Evolutionary conservation across 1,140 invertebrate species (phyloP).

Genomic region (Lanistes nyassanus): DNA sequence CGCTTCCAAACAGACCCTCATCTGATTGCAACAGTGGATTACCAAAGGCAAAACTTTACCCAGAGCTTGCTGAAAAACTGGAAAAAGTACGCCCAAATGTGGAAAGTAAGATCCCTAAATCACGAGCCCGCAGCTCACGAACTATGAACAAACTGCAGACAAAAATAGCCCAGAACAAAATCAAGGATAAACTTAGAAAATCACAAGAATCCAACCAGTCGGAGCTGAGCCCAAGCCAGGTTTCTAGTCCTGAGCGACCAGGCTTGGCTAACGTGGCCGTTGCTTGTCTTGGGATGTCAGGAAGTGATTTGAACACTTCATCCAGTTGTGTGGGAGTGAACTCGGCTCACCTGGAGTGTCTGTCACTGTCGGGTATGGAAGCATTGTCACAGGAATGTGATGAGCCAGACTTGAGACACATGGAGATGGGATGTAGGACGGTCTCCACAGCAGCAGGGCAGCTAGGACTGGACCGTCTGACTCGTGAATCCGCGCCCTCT

Average conservation of each 20-base stretch:
- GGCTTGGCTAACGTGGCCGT: background rate
- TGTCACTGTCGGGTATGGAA: slow-evolving; percentile 13
- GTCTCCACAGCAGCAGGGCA: background rate
- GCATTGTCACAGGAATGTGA: background rate
- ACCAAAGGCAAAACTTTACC: slow-evolving; percentile 62
- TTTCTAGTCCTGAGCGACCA: slow-evolving; percentile 12
- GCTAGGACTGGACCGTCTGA: slow-evolving; percentile 10
- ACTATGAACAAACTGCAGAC: slow-evolving; percentile 70
- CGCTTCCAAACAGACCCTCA: slow-evolving; percentile 26
- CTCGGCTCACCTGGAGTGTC: background rate
- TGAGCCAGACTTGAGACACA: too few relatives aligned
- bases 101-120: slow-evolving; percentile 50
- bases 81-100: slow-evolving; percentile 59
- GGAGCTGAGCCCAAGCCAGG: slow-evolving; percentile 25
- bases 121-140: slow-evolving; percentile 64
- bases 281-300: slow-evolving; percentile 2
- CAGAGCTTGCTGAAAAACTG: slow-evolving; percentile 64
- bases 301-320: slow-evolving; percentile 11
- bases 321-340: background rate
- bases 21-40: slow-evolving; percentile 37
- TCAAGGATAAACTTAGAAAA: slow-evolving; percentile 66
- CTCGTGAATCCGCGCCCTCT: background rate
- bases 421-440: too few relatives aligned
- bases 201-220: slow-evolving; percentile 48
- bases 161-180: slow-evolving; percentile 70